Base-by-base conservation (phyloP, 2,888 invertebrate species). In the Trichopria drosophilae region DNA sequence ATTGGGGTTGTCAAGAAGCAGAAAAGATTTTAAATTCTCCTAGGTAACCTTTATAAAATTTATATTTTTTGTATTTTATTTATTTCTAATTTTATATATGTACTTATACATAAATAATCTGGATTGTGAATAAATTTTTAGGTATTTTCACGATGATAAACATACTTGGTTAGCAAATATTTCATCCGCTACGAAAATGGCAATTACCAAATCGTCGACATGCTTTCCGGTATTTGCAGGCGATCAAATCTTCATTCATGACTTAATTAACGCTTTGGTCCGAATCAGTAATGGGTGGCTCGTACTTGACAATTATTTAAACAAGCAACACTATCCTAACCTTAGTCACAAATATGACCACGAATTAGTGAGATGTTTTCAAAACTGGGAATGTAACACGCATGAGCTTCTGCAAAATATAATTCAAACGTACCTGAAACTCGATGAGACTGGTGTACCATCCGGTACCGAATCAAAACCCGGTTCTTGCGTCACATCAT, bases 241-340 rank as follows among this genome's bases (percentile, higher is more conserved):
- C 0, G 66, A 73, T 39, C 61, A 55, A 6, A 55, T 60, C 0
- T 65, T 73, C 36, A 59, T 62, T 4, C 57, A 62, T 6, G 73
- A 73, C 13, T 52, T 73, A 7, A 64, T 73, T 10, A 72, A 68
- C 29, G 65, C 71, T 2, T 53, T 69, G 13, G 18, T 73, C 6
- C 63, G 73, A 18, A 65, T 73, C 36, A 67, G 68, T 47, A 73
- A 73, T 37, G 72, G 71, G 3, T 73, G 73, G 73, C 63, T 73
- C 3, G 59, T 70, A 10, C 62, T 73, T 6, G 73, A 73, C 29
- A 72, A 73, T 46, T 73, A 73, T 39, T 37, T 73, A 3, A 73
- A 73, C 58, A 73, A 73, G 42, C 69, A 69, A 16, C 68, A 71
- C 7, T 65, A 67, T 45, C 66, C 69, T 0, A 65, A 57, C 44